Evolutionary conservation across 2,888 invertebrate species (phyloP).

Genomic region (Pachycephus smyrnensis): DNA sequence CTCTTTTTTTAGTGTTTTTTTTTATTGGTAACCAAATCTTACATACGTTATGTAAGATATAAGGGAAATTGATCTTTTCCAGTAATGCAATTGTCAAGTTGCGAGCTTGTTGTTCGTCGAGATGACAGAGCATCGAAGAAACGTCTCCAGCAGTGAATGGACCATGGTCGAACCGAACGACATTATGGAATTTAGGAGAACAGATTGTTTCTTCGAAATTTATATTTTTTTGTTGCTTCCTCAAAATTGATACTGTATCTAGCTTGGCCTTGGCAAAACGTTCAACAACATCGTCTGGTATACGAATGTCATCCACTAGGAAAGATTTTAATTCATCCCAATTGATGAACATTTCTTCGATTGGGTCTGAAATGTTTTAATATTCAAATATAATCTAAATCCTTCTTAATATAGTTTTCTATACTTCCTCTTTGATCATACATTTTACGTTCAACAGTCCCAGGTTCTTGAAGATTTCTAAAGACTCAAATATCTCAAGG

Average conservation of each 20-base stretch:
- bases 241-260: slow-evolving; percentile 58
- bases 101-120: slow-evolving; percentile 65
- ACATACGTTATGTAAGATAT: slow-evolving; percentile 55
- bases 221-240: slow-evolving; percentile 50
- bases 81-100: slow-evolving; percentile 66
- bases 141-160: slow-evolving; percentile 54
- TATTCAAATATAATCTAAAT: slow-evolving; percentile 11
- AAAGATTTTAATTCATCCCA: slow-evolving; percentile 56
- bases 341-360: slow-evolving; percentile 58
- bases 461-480: slow-evolving; percentile 68
- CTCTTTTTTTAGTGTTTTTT: not conserved
- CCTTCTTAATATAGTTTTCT: not conserved
- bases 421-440: slow-evolving; percentile 43
- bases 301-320: slow-evolving; percentile 45
- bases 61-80: slow-evolving; percentile 67
- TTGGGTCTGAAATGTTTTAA: slow-evolving; percentile 59
- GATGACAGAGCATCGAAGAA: slow-evolving; percentile 68
- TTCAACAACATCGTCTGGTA: slow-evolving; percentile 43
- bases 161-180: slow-evolving; percentile 49
- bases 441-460: slow-evolving; percentile 68
- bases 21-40: not conserved
- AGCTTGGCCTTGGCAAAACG: slow-evolving; percentile 51
- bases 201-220: slow-evolving; percentile 57
- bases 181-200: slow-evolving; percentile 52
- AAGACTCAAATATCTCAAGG: slow-evolving; percentile 62